phyloP scores from a whole-genome alignment of 2,797 vertebrate species.

The Cygnus olor region DNA sequence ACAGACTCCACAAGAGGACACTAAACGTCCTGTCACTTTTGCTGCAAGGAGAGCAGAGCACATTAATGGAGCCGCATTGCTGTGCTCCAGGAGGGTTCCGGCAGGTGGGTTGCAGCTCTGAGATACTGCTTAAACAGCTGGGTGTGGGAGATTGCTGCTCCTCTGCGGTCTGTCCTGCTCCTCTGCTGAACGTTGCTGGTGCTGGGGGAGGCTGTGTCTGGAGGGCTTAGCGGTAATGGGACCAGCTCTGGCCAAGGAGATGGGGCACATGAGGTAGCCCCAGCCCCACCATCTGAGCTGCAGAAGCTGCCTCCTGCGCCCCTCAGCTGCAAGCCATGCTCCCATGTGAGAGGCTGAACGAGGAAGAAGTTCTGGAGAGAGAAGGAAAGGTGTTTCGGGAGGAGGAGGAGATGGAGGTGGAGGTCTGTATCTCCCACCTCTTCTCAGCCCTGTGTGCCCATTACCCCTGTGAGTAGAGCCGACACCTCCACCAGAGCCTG shows the following conservation, averaged over 20 bases:
- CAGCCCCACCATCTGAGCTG: neutral
- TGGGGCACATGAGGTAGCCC: neutral
- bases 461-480: neutral
- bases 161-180: neutral
- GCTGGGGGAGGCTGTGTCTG: neutral
- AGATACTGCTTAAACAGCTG: neutral
- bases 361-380: neutral
- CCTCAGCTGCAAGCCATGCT: neutral
- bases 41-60: neutral
- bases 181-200: rapidly evolving
- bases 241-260: neutral
- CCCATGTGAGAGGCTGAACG: neutral
- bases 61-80: neutral
- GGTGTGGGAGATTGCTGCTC: neutral
- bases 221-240: rapidly evolving
- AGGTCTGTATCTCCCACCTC: neutral
- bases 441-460: neutral
- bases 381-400: neutral
- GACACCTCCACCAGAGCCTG: neutral
- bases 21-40: neutral
- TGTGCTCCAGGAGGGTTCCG: neutral
- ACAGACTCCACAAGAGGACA: neutral
- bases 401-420: neutral
- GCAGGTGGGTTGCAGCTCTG: neutral
- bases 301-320: neutral